Evolutionary conservation across 2,888 invertebrate species (phyloP).

Genomic region (Apamea anceps): DNA sequence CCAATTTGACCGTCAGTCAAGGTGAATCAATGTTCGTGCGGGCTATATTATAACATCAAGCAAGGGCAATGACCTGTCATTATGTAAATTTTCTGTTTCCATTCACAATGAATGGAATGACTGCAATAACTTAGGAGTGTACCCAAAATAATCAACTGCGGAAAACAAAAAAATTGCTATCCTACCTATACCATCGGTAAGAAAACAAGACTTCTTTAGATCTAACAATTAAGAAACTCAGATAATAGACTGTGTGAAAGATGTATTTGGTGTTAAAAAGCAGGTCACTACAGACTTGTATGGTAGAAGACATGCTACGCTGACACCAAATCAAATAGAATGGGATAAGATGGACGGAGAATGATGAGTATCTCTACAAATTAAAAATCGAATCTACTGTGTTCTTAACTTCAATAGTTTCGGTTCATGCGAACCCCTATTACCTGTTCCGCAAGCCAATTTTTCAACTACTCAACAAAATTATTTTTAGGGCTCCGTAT

Average conservation of each 20-base stretch:
- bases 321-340: background rate
- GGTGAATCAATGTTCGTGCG: slow-evolving; percentile 24
- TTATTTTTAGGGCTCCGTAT: background rate
- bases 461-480: background rate
- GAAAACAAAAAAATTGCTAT: background rate
- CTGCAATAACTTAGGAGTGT: background rate
- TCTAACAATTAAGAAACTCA: background rate
- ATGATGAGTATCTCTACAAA: background rate
- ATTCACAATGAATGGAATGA: background rate
- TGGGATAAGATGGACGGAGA: background rate
- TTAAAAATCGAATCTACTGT: background rate
- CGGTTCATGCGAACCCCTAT: background rate
- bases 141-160: background rate
- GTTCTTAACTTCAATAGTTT: background rate
- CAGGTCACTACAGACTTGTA: background rate
- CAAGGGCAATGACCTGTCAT: slow-evolving; percentile 7
- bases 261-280: background rate
- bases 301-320: background rate
- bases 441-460: background rate
- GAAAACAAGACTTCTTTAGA: background rate
- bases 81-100: background rate
- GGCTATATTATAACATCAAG: slow-evolving; percentile 4
- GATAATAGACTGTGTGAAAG: background rate
- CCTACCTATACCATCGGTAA: slow-evolving; percentile 1
- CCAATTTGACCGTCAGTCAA: slow-evolving; percentile 26